Percentiles rank a stretch among this genome's conserved stretches.
These are phyloP conservation scores for Alosa sapidissima DNA, from an alignment of 2,797 vertebrate species.

Conservation along the genomic window DNA sequence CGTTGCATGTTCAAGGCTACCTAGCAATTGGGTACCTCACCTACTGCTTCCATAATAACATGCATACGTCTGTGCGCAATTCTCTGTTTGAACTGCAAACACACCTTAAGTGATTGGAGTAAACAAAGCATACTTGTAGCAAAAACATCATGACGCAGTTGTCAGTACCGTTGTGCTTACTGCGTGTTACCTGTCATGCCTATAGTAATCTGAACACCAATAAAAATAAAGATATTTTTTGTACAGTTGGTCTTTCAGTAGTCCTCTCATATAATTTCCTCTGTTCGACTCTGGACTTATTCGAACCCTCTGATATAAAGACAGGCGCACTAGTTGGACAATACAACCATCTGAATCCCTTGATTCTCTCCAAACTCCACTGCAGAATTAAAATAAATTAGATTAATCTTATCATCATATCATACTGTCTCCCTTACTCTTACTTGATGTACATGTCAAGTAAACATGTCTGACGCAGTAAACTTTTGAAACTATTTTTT, in stretches of 20 bases:
- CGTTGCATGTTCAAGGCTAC: background rate
- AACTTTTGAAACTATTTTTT: background rate
- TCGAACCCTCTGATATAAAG: background rate
- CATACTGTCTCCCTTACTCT: background rate
- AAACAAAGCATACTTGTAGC: slow-evolving; percentile 16
- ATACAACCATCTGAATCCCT: background rate
- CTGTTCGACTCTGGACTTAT: background rate
- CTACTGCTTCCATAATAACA: slow-evolving; percentile 22
- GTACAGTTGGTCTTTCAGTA: background rate
- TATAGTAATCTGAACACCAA: background rate
- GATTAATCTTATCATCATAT: background rate
- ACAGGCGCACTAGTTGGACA: background rate
- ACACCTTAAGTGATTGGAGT: slow-evolving; percentile 29
- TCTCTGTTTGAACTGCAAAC: background rate
- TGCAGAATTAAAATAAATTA: background rate
- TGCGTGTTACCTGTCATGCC: background rate
- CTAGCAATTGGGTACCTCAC: background rate
- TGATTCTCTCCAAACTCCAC: background rate
- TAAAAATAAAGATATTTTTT: background rate
- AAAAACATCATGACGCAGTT: slow-evolving; percentile 44
- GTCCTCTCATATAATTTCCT: background rate
- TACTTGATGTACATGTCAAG: background rate
- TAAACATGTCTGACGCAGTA: background rate
- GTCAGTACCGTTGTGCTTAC: background rate
- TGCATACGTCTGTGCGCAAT: background rate